phyloP scores from a whole-genome alignment of 2,797 vertebrate species.

The Galago senegalensis region DNA sequence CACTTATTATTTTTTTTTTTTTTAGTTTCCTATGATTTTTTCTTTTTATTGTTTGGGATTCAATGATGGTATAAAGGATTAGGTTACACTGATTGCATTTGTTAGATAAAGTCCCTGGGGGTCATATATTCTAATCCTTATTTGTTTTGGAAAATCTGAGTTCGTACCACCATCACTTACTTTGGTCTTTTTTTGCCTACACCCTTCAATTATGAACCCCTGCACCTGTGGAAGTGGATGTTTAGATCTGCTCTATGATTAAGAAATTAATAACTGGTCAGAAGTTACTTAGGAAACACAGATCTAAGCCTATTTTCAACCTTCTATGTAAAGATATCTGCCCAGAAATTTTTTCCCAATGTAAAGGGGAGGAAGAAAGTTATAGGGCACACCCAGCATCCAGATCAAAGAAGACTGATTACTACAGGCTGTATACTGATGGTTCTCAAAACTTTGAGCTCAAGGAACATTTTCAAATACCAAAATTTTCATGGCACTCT shows the following conservation, averaged over 20 bases:
- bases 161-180: neutral
- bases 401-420: neutral
- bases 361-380: neutral
- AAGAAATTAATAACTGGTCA: neutral
- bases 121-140: neutral
- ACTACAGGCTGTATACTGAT: neutral
- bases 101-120: neutral
- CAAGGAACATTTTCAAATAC: slow-evolving; percentile 31
- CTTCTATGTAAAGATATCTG: slow-evolving; percentile 14
- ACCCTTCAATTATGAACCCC: neutral
- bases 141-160: neutral
- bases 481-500: slow-evolving; percentile 12
- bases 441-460: slow-evolving; percentile 12
- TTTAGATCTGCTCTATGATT: neutral
- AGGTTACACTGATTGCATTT: too few relatives aligned
- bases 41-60: too few relatives aligned
- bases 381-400: neutral
- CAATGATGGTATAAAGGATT: too few relatives aligned
- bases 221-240: neutral
- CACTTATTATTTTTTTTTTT: neutral
- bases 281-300: slow-evolving; percentile 43
- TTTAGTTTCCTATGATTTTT: too few relatives aligned
- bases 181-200: neutral
- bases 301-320: slow-evolving; percentile 15
- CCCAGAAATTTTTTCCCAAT: slow-evolving; percentile 38